Conservation (phyloP, 2,888 invertebrate genomes). For the Cataglyphis livida region DNA sequence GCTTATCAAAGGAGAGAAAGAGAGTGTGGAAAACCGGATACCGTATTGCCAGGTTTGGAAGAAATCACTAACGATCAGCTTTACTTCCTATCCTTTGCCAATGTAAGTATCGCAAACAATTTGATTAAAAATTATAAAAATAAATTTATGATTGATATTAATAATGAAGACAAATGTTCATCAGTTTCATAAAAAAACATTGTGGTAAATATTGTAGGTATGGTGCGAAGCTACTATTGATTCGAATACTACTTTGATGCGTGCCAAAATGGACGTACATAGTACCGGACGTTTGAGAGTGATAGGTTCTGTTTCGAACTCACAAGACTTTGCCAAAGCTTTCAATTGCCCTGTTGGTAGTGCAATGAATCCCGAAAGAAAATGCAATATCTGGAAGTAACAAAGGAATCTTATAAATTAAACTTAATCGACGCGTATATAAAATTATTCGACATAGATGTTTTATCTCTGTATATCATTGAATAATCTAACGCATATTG, state of each 20-base stretch:
- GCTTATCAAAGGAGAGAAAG: conserved; percentile 86
- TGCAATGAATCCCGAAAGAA: conserved; percentile 65
- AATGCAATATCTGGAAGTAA: conserved; percentile 66
- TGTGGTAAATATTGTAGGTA: conserved; percentile 36
- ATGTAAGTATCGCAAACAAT: conserved; percentile 77
- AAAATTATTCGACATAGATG: neutral
- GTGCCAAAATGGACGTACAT: conserved; percentile 1
- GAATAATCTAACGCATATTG: neutral
- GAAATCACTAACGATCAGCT: conserved; percentile 82
- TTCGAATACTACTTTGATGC: fast-evolving
- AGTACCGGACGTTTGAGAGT: conserved; percentile 50
- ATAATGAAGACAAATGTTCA: neutral
- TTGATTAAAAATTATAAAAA: conserved; percentile 66
- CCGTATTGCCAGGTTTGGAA: conserved; percentile 80
- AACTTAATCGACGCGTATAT: neutral
- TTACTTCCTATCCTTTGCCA: conserved; percentile 83
- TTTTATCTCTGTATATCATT: neutral
- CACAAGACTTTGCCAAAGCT: conserved; percentile 62
- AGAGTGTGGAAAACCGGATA: conserved; percentile 49
- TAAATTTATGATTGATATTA: neutral
- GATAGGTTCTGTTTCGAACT: conserved; percentile 61
- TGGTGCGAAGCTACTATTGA: conserved; percentile 58
- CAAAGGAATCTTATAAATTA: neutral
- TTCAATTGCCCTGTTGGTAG: conserved; percentile 61
- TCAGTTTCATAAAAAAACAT: neutral